Evolutionary conservation across 2,888 invertebrate species (phyloP), one percentile per base, ranked within the genome.

Genomic region (Torymus aiolomorphi): DNA sequence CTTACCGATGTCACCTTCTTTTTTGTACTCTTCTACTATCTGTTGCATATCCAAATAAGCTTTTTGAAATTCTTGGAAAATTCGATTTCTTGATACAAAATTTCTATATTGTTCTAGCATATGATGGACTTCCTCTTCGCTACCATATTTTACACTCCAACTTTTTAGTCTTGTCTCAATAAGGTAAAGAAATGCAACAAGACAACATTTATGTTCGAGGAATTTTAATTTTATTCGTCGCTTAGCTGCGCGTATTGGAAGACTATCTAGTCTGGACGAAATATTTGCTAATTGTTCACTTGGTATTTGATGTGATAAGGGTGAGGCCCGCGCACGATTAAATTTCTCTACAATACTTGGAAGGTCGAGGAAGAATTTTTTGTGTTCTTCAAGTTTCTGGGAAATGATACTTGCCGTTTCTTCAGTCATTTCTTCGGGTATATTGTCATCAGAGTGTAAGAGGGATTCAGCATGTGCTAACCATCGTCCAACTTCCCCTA

Each of bases 51-150:
- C 97, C 76, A 96, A 92, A 88, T 95, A 97, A 56, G 97, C 97
- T 91, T 96, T 95, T 88, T 97, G 96, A 88, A 97, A 97, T 91
- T 97, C 97, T 91, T 97, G 97, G 93, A 97, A 97, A 87, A 97
- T 96, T 91, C 96, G 95, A 91, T 97, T 97, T 86, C 95, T 94
- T n/a, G 96, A 96, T 59, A 97, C 97, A 90, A 97, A 97, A 91
- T 96, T 97, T 87, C 96, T 94, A 88, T 97, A 97, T 89, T 97
- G 97, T 84, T 97, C 96, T 89, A 97, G 91, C 89, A 97, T 94
- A 88, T 95, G 95, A 88, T 94, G 93, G 24, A 96, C 97, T 90
- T 95, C 94, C 82, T 96, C 96, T 85, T 96, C 93, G 73, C 94
- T 93, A 61, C 97, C 97, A 88, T 96, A 97, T 90, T 97, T 97